Conservation (phyloP, 2,888 invertebrate species). For the Ferdinandea cuprea region DNA sequence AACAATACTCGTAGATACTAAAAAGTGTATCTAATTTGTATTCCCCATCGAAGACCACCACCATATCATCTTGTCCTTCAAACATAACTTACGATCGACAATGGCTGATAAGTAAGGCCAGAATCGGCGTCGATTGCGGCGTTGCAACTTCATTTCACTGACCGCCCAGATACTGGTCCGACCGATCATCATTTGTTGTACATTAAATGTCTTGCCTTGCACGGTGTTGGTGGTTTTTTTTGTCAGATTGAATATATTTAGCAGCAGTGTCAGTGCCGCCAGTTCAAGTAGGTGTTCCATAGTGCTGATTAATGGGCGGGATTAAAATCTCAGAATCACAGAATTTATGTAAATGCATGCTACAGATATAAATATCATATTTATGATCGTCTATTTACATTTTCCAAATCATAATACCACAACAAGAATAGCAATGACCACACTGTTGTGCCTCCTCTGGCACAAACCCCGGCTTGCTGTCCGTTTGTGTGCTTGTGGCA, state of each 20-base stretch:
- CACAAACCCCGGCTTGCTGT: neutral
- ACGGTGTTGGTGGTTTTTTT: neutral
- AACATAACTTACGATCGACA: slow-evolving; percentile 32
- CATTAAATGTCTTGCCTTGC: slow-evolving; percentile 22
- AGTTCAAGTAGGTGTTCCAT: slow-evolving; percentile 62
- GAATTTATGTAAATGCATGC: slow-evolving; percentile 71
- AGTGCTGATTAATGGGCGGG: slow-evolving; percentile 72
- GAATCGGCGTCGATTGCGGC: slow-evolving; percentile 30
- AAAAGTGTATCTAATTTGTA: too few relatives aligned
- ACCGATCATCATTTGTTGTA: slow-evolving; percentile 55
- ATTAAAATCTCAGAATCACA: slow-evolving; percentile 68
- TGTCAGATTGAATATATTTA: slow-evolving; percentile 48
- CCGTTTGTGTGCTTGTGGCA: slow-evolving; percentile 17
- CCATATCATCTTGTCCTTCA: neutral
- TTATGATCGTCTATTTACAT: slow-evolving; percentile 71
- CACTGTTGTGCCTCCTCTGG: slow-evolving; percentile 13
- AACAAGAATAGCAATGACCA: slow-evolving; percentile 62
- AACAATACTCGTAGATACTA: too few relatives aligned
- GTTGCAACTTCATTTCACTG: slow-evolving; percentile 38
- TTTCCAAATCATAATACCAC: slow-evolving; percentile 67
- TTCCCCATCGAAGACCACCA: neutral
- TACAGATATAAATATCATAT: slow-evolving; percentile 72
- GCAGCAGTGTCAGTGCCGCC: slow-evolving; percentile 35
- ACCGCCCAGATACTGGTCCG: slow-evolving; percentile 21
- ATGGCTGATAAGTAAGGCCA: slow-evolving; percentile 22